phyloP scores from a whole-genome alignment of 2,888 invertebrate genomes.

The Schizaphis graminum region DNA sequence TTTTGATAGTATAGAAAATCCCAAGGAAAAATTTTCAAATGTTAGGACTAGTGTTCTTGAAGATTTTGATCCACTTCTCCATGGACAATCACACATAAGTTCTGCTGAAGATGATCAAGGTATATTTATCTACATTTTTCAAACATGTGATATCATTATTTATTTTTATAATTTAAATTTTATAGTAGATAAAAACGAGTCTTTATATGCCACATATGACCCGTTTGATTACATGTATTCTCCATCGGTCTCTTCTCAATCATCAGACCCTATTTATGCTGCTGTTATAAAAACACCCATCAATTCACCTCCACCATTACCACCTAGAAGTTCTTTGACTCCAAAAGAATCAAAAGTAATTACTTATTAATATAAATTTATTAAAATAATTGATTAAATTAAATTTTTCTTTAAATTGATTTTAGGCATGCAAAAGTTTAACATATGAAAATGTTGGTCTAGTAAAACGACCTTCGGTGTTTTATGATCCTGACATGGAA shows the following conservation, averaged over 20 bases:
- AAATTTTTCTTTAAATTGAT: conserved; percentile 53
- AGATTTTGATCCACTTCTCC: conserved; percentile 88
- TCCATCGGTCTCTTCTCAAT: conserved; percentile 75
- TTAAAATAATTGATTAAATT: conserved; percentile 15
- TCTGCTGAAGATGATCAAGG: conserved; percentile 19
- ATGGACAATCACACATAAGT: conserved; percentile 66
- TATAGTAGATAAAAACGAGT: conserved; percentile 48
- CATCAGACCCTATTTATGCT: conserved; percentile 79
- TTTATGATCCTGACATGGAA: conserved; percentile 81
- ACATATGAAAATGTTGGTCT: conserved; percentile 69
- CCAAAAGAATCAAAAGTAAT: conserved; percentile 58
- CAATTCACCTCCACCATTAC: conserved; percentile 67
- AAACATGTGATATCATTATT: background rate
- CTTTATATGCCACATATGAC: conserved; percentile 82
- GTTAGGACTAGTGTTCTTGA: conserved; percentile 82
- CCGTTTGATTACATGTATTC: conserved; percentile 84
- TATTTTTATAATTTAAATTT: conserved; percentile 4
- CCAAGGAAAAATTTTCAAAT: conserved; percentile 69
- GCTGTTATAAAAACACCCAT: conserved; percentile 74
- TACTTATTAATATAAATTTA: conserved; percentile 37
- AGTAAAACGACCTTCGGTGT: conserved; percentile 77
- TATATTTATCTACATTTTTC: conserved; percentile 29
- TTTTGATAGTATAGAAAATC: conserved; percentile 49
- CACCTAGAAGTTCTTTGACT: conserved; percentile 66
- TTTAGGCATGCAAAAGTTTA: conserved; percentile 66